These are phyloP conservation scores for Drosophila tripunctata DNA, from an alignment of 2,888 invertebrate genomes.

Conservation along the genomic window DNA sequence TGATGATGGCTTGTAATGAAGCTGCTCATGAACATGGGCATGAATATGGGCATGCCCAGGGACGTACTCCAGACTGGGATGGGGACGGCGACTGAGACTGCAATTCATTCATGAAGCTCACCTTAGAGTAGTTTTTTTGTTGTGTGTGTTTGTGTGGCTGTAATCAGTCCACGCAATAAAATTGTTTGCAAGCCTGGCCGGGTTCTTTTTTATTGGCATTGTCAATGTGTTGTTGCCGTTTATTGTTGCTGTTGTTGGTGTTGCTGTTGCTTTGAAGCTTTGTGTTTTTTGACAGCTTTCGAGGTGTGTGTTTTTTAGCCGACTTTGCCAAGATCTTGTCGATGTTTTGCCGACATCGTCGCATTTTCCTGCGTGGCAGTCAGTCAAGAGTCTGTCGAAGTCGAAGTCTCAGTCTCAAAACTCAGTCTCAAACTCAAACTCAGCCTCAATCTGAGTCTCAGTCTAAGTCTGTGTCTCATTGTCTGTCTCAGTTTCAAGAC, in stretches of 20 bases:
- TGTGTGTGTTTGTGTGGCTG: constrained; percentile 50
- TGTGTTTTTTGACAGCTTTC: constrained; percentile 74
- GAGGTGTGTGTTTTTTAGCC: constrained; percentile 67
- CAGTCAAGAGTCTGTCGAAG: constrained; percentile 66
- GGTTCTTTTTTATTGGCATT: constrained; percentile 66
- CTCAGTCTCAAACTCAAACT: background rate
- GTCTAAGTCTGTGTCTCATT: constrained; percentile 33
- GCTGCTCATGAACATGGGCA: constrained; percentile 40
- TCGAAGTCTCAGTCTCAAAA: constrained; percentile 8
- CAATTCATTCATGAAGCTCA: constrained; percentile 76
- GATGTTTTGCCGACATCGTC: constrained; percentile 68
- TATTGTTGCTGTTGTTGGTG: constrained; percentile 36
- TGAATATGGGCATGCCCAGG: constrained; percentile 32
- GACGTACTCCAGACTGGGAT: constrained; percentile 25
- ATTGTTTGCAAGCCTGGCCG: constrained; percentile 67
- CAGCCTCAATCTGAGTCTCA: constrained; percentile 19
- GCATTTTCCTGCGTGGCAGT: constrained; percentile 79
- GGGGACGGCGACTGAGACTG: constrained; percentile 16
- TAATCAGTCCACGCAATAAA: constrained; percentile 82
- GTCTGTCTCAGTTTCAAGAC: constrained; percentile 44
- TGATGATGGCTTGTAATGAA: constrained; percentile 48
- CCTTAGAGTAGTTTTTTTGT: constrained; percentile 40
- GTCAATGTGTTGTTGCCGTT: constrained; percentile 22
- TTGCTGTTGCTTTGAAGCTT: constrained; percentile 51
- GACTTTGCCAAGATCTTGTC: constrained; percentile 69